These are phyloP conservation scores for Melanerpes formicivorus DNA, from an alignment of 2,113 vertebrate genomes.

Conservation along the genomic window DNA sequence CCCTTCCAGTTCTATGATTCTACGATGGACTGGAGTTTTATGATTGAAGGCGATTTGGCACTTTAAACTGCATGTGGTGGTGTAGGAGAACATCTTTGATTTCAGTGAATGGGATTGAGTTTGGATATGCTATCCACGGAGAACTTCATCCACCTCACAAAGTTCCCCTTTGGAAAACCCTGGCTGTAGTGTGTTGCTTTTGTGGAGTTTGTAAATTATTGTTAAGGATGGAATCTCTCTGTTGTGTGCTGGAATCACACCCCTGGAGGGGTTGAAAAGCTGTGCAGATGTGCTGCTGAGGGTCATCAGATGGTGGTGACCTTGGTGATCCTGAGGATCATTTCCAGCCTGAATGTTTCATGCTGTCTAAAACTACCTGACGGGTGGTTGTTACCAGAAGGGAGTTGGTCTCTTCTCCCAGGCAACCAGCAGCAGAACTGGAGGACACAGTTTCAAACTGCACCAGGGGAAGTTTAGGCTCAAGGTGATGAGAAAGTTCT, in stretches of 20 bases:
- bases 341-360: no score
- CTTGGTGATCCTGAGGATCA: no score
- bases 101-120: background rate
- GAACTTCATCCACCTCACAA: background rate
- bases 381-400: no score
- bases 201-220: background rate
- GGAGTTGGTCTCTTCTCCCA: no score
- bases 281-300: no score
- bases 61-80: background rate
- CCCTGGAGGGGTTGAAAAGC: no score
- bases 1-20: background rate
- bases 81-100: background rate
- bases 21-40: background rate
- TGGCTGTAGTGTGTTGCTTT: accelerated
- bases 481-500: no score
- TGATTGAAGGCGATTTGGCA: background rate
- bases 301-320: no score
- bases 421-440: no score
- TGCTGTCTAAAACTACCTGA: no score
- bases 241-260: background rate
- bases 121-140: background rate
- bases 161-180: background rate
- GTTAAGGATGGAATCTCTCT: background rate
- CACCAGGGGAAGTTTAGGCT: no score
- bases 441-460: no score